phyloP scores from a whole-genome alignment of 2,888 invertebrate species.

The Folsomia manolachei region DNA sequence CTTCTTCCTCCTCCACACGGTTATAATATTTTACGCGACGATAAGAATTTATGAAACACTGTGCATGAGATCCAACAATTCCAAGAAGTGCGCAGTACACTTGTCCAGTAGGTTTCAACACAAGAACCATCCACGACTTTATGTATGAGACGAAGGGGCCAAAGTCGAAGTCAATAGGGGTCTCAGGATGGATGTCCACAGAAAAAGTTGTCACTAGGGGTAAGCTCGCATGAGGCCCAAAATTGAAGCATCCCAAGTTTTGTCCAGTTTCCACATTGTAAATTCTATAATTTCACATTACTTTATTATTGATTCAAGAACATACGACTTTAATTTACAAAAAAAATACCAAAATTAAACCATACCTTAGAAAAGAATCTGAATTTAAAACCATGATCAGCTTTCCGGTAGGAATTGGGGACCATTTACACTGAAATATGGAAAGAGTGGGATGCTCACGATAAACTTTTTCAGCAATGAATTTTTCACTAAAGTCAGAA shows the following conservation, averaged over 20 bases:
- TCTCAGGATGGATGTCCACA: constrained; percentile 31
- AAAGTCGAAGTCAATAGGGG: constrained; percentile 40
- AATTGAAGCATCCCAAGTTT: constrained; percentile 19
- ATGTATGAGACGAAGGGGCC: constrained; percentile 37
- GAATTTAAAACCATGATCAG: constrained; percentile 29
- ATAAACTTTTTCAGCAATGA: constrained; percentile 30
- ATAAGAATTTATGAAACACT: constrained; percentile 3
- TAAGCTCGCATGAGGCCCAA: constrained; percentile 7
- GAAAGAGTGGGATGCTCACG: constrained; percentile 37
- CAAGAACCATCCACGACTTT: constrained; percentile 34
- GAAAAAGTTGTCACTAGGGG: constrained; percentile 29
- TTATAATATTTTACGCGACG: not conserved
- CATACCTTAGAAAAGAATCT: constrained; percentile 23
- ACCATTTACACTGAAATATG: constrained; percentile 40
- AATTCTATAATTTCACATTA: constrained; percentile 29
- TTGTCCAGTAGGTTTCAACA: constrained; percentile 34
- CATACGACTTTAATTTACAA: no score
- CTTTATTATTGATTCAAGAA: no score
- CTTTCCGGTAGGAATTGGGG: constrained; percentile 12
- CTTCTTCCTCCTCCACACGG: not conserved
- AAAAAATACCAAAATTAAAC: not conserved
- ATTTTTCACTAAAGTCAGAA: not conserved
- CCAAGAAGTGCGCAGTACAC: constrained; percentile 36
- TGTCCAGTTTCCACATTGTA: constrained; percentile 32
- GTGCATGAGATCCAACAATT: constrained; percentile 19